Base-by-base conservation (phyloP, 1,140 invertebrate genomes). In the Oscheius sp. region DNA sequence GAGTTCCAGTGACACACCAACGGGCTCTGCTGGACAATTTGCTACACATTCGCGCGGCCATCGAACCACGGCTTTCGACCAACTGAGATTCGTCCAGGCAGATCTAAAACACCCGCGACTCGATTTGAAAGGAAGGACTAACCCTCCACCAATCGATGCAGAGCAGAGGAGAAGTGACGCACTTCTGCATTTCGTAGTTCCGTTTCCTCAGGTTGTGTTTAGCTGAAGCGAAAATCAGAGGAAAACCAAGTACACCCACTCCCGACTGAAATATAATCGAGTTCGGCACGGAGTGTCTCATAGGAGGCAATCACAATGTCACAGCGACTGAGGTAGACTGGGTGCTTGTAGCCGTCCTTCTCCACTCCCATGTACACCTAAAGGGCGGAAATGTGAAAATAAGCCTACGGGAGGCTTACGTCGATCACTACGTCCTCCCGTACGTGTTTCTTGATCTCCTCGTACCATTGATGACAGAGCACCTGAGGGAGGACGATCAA, bases 281-380 rank as follows among this genome's bases (percentile, higher is more conserved):
- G 23, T 23, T 55, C 49, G 49, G 15, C 15, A 13, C 49, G 59
- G 18, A 63, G 59, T 13, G 23, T 23, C 28, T 63, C 59, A 31
- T 63, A 63, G 59, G 59, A 34, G 18, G 59, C 10, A 32, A 63
- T 63, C 10, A 63, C 34, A 32, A 63, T 63, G 29, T 63, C 59
- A 31, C 28, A 63, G 3, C 34, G 59, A 63, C 34, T 63, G 4
- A 63, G 59, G 34, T 63, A 63, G 59, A 34, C 29, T 18, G 59
- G 59, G 34, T 63, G 59, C 34, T 63, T 63, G 29, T 32, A 63
- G 18, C 59, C 59, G 10, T 63, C 13, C 23, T 34, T 36, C 15
- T 31, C 28, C 13, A 63, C 59, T 4, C 59, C 59, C 13, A 34
- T 13, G 34, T 63, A 63, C 59, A 63, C 59, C 59, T 63, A 26